Conservation (phyloP, 2,888 invertebrate genomes). For the Cremastinae sp. region DNA sequence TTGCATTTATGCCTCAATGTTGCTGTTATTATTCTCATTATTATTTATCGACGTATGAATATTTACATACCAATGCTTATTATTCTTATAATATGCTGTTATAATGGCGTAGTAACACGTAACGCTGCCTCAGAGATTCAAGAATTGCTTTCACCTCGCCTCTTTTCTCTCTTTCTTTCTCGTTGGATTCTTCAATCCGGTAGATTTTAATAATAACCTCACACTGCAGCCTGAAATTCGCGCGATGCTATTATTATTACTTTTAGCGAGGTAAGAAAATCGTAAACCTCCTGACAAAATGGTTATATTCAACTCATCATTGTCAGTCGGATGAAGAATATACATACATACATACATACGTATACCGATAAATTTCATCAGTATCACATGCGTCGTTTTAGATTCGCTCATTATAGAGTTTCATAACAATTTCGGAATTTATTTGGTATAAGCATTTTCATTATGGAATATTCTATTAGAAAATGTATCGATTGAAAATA, state of each 20-base stretch:
- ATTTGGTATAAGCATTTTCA: neutral
- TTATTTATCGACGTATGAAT: constrained; percentile 8
- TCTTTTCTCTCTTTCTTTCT: constrained; percentile 40
- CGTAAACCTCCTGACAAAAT: neutral
- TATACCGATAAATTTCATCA: too few species aligned
- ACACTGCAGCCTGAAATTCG: neutral
- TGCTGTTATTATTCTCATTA: neutral
- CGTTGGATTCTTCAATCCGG: constrained; percentile 24
- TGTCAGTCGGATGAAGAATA: neutral
- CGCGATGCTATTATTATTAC: neutral
- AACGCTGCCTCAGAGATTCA: constrained; percentile 33
- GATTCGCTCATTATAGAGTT: too few species aligned
- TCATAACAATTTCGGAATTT: neutral
- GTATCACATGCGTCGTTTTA: too few species aligned
- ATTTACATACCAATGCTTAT: constrained; percentile 2
- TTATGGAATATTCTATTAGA: too few species aligned
- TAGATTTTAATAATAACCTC: constrained; percentile 1
- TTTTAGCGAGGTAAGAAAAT: neutral
- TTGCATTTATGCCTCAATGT: neutral
- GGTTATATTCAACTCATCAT: neutral
- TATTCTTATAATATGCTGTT: constrained; percentile 14
- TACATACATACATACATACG: neutral
- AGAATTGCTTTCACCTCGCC: constrained; percentile 59
- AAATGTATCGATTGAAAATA: too few species aligned
- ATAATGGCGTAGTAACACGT: constrained; percentile 19